Evolutionary conservation across 1,140 invertebrate genomes (phyloP).

Genomic region (Riptortus pedestris): DNA sequence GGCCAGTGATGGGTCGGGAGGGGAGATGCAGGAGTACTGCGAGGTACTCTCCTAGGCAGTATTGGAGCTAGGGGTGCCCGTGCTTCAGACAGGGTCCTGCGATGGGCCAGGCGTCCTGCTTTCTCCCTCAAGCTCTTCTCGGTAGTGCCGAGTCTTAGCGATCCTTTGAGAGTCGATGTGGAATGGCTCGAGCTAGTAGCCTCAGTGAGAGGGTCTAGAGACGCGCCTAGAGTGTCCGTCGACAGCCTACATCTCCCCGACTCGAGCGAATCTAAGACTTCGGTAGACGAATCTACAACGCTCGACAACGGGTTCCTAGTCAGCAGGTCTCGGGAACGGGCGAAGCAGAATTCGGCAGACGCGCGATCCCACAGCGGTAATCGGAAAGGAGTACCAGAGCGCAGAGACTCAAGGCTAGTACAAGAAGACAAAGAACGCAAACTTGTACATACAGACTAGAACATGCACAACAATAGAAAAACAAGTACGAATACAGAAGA

Average conservation of each 20-base stretch:
- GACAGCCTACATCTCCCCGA: background rate
- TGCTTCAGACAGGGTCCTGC: conserved; percentile 6
- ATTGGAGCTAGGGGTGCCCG: conserved; percentile 21
- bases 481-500: conserved; percentile 22
- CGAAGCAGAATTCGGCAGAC: conserved; percentile 60
- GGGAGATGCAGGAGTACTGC: conserved; percentile 10
- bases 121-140: background rate
- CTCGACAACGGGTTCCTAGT: conserved; percentile 34
- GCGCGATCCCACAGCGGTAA: conserved; percentile 60
- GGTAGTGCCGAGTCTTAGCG: background rate
- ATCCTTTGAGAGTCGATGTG: background rate
- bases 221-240: background rate
- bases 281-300: conserved; percentile 27
- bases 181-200: background rate
- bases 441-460: conserved; percentile 45
- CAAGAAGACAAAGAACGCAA: conserved; percentile 41
- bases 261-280: conserved; percentile 25
- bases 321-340: conserved; percentile 55
- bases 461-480: conserved; percentile 4
- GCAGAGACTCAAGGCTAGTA: conserved; percentile 41
- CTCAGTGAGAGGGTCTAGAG: background rate
- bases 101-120: background rate
- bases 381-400: conserved; percentile 38
- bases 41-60: conserved; percentile 11
- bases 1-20: background rate